phyloP scores from a whole-genome alignment of 1,140 invertebrate genomes.

The Charaxes varanes region DNA sequence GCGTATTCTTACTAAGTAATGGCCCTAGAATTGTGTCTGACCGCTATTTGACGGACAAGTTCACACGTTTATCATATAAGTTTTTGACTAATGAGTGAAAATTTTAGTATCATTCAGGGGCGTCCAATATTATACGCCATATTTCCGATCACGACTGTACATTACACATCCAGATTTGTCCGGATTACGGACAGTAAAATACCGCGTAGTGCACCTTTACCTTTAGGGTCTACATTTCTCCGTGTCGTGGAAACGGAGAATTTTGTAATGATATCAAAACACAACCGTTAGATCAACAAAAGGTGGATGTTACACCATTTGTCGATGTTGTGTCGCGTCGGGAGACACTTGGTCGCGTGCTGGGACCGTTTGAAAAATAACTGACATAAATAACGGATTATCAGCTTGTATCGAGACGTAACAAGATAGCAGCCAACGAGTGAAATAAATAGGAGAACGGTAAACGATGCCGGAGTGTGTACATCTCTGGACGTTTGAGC shows the following conservation, averaged over 20 bases:
- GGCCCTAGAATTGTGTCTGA: too few relatives aligned
- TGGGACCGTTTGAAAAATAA: slow-evolving; percentile 52
- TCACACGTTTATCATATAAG: too few relatives aligned
- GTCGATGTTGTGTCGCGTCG: slow-evolving; percentile 33
- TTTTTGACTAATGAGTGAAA: too few relatives aligned
- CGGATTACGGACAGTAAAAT: too few relatives aligned
- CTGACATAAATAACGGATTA: slow-evolving; percentile 66
- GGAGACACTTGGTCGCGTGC: slow-evolving; percentile 50
- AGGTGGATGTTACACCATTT: slow-evolving; percentile 40
- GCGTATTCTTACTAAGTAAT: too few relatives aligned
- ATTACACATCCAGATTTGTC: too few relatives aligned
- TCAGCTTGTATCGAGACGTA: slow-evolving; percentile 55
- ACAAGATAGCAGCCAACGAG: slow-evolving; percentile 50
- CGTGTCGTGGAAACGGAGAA: slow-evolving; percentile 46
- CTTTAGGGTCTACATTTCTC: slow-evolving; percentile 57
- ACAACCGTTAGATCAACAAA: slow-evolving; percentile 60
- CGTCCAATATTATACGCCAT: too few relatives aligned
- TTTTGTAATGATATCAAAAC: slow-evolving; percentile 64
- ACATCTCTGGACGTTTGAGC: background rate
- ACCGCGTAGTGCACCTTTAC: too few relatives aligned
- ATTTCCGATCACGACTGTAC: too few relatives aligned
- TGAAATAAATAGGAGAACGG: slow-evolving; percentile 57
- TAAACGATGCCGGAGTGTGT: slow-evolving; percentile 37
- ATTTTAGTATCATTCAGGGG: too few relatives aligned
- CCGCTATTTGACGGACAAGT: too few relatives aligned